Evolutionary conservation across 2,113 vertebrate species (phyloP).

Genomic region (Bagarius yarrelli): DNA sequence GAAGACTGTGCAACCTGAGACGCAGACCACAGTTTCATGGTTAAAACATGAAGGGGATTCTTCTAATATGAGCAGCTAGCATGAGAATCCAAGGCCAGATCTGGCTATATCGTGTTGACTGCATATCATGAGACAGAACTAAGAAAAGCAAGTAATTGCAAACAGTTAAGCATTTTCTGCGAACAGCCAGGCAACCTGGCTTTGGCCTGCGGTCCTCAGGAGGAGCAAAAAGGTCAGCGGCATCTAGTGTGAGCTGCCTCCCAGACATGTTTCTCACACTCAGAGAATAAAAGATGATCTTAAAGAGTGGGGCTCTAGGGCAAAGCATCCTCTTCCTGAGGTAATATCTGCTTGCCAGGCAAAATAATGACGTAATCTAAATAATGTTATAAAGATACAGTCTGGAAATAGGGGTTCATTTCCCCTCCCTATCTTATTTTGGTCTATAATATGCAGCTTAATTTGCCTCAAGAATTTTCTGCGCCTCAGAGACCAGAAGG

Average conservation of each 20-base stretch:
- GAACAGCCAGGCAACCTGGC: constrained; percentile 16
- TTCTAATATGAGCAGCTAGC: constrained; percentile 30
- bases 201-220: constrained; percentile 15
- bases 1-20: constrained; percentile 48
- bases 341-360: constrained; percentile 45
- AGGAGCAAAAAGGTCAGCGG: background rate
- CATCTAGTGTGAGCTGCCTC: constrained; percentile 9
- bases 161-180: constrained; percentile 41
- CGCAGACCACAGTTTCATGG: constrained; percentile 50
- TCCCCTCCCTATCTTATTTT: background rate
- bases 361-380: constrained; percentile 52
- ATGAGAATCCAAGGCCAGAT: constrained; percentile 46
- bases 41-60: constrained; percentile 50
- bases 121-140: constrained; percentile 23
- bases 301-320: background rate
- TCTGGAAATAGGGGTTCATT: constrained; percentile 28
- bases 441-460: constrained; percentile 14
- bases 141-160: constrained; percentile 36
- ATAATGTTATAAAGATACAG: constrained; percentile 38
- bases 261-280: constrained; percentile 15
- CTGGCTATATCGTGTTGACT: constrained; percentile 37
- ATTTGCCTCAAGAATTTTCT: constrained; percentile 18
- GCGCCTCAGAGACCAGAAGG: background rate
- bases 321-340: constrained; percentile 37
- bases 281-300: constrained; percentile 30